These are phyloP conservation scores for Colaptes auratus DNA, from an alignment of 2,113 vertebrate species.

Conservation along the genomic window DNA sequence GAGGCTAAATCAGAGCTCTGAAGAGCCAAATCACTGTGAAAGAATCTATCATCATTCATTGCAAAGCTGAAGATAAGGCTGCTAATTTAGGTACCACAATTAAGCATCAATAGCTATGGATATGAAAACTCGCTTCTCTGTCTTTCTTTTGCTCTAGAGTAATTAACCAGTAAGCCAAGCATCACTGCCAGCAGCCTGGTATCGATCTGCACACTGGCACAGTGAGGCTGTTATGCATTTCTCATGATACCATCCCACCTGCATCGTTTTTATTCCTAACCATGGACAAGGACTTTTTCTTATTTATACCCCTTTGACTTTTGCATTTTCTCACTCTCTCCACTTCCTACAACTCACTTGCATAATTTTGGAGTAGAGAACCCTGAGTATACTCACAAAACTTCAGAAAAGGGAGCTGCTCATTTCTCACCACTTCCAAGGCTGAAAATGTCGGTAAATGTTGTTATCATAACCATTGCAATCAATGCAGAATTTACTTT, in stretches of 20 bases:
- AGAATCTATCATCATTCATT: not conserved
- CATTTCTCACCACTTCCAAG: not conserved
- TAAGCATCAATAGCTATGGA: not conserved
- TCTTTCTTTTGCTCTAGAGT: not conserved
- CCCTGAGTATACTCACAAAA: not conserved
- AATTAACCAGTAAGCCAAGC: not conserved
- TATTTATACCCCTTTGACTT: not conserved
- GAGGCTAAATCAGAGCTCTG: not conserved
- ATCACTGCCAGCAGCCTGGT: not conserved
- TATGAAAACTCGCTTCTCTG: not conserved
- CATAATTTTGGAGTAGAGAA: not conserved
- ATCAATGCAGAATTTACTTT: not conserved
- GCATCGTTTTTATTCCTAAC: not conserved
- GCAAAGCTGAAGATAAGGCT: not conserved
- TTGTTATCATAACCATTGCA: not conserved
- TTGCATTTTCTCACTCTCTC: not conserved
- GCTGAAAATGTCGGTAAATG: not conserved
- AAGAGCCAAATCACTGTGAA: not conserved
- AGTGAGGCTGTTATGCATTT: not conserved
- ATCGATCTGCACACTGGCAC: rapidly evolving
- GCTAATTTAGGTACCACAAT: not conserved
- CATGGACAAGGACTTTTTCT: not conserved
- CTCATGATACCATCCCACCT: not conserved
- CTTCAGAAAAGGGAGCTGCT: not conserved
- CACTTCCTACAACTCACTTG: not conserved